Conservation (phyloP, 2,888 invertebrate genomes). For the Perizoma flavofasciatum region DNA sequence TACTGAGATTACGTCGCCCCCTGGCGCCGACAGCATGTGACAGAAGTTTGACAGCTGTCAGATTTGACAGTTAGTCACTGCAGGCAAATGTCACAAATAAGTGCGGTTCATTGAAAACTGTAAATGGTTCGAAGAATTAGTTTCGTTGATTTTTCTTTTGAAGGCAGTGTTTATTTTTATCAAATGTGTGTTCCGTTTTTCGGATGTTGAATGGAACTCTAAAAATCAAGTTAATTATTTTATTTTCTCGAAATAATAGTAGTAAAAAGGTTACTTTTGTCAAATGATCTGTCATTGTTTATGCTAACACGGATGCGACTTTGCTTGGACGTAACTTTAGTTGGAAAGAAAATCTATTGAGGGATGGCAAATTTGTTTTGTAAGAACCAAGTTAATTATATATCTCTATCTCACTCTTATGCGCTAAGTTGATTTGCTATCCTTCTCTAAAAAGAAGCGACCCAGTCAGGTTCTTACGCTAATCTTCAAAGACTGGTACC, state of each 20-base stretch:
- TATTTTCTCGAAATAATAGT: conserved; percentile 5
- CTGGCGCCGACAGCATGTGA: neutral
- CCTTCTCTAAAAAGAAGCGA: conserved; percentile 11
- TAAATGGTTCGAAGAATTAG: neutral
- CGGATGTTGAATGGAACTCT: no score
- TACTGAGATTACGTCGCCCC: conserved; percentile 17
- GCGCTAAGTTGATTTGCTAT: conserved; percentile 13
- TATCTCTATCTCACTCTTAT: conserved; percentile 3
- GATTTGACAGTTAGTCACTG: conserved; percentile 11
- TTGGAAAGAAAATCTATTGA: no score
- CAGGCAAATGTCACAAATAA: neutral
- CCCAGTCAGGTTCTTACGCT: conserved; percentile 33
- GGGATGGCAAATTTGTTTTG: neutral
- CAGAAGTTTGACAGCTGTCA: conserved; percentile 31
- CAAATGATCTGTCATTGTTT: conserved; percentile 24
- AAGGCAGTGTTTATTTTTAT: no score
- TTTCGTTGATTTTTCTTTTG: neutral
- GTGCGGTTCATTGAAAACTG: neutral
- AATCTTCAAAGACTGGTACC: conserved; percentile 33
- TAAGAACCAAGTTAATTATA: neutral
- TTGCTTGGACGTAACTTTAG: conserved; percentile 4
- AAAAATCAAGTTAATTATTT: neutral
- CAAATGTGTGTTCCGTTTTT: no score
- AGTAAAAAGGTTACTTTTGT: conserved; percentile 5
- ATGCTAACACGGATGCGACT: conserved; percentile 17